Evolutionary conservation across 2,888 invertebrate species (phyloP), one percentile per base, ranked within the genome.

Genomic region (Machimus atricapillus): DNA sequence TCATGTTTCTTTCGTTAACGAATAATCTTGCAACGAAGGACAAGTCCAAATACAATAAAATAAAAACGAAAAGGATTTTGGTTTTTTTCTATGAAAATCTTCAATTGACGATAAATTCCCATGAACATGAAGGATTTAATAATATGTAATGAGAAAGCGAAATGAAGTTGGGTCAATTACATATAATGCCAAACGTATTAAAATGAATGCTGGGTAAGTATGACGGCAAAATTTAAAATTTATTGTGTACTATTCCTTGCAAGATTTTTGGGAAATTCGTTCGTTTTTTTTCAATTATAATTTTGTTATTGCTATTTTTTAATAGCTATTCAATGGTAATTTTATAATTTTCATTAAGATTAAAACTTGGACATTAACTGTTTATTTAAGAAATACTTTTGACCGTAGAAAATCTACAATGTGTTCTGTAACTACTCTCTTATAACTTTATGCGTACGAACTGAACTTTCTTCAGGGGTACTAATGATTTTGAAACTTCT

Each of bases 1-100:
- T 86, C 77, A 86, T 79, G 79, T 86, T 86, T 86, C 86, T 78
- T 86, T 86, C 86, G 86, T 86, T 86, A 56, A 46, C 27, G 37
- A 23, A 85, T 74, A 66, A 46, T 37, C 82, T 66, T 27, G 31
- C 73, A 66, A 74, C 73, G 74, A 74, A 73, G 27, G 31, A 85
- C 73, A 73, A 31, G 23, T 85, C 73, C 27, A 74, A 85, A 74
- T 85, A 85, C 34, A 85, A 85, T 85, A 85, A 85, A 85, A 43
- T 58, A 85, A n/a, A 74, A 46, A 85, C 74, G 43, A 85, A 85
- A 73, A 73, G 73, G 74, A 46, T 74, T 85, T 85, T 85, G 73
- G 85, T 74, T 85, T 85, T 85, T 85, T 83, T 83, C 58, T 83
- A 52, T 40, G 23, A 43, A 79, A 27, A 79, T 79, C 23, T 79